These are phyloP conservation scores for Portunus trituberculatus DNA, from an alignment of 1,140 invertebrate species.

Conservation along the genomic window DNA sequence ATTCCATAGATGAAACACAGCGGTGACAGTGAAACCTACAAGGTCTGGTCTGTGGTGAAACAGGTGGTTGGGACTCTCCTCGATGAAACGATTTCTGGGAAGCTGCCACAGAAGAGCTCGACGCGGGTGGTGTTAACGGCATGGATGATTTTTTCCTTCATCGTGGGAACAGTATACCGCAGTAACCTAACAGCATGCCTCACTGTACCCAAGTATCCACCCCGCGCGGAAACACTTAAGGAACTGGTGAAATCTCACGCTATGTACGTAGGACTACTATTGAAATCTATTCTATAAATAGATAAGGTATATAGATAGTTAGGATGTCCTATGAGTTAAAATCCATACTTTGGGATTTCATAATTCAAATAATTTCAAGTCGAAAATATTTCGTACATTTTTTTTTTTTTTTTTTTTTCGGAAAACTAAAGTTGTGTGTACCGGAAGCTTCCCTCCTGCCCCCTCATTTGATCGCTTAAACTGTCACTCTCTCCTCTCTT, in stretches of 20 bases:
- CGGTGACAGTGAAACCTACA: neutral
- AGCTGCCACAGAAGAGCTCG: neutral
- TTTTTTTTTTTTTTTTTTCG: no score
- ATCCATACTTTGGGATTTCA: no score
- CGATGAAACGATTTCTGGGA: neutral
- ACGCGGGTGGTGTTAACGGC: conserved; percentile 45
- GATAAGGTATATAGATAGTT: no score
- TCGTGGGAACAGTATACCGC: conserved; percentile 36
- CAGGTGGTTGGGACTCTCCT: conserved; percentile 18
- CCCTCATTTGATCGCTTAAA: no score
- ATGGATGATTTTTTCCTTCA: conserved; percentile 54
- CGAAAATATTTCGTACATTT: no score
- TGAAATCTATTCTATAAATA: no score
- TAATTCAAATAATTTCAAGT: no score
- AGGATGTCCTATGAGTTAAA: no score
- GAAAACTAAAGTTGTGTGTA: no score
- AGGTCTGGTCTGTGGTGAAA: neutral
- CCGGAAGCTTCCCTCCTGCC: no score
- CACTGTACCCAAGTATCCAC: conserved; percentile 57
- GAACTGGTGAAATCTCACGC: conserved; percentile 23
- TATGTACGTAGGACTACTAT: neutral
- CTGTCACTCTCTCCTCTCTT: no score
- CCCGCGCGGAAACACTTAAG: conserved; percentile 26
- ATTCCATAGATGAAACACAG: neutral
- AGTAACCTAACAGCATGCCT: conserved; percentile 51